Percentiles rank a stretch among this genome's conserved stretches.
These are phyloP conservation scores for Protobothrops mucrosquamatus DNA, from an alignment of 2,113 vertebrate species.

Conservation along the genomic window DNA sequence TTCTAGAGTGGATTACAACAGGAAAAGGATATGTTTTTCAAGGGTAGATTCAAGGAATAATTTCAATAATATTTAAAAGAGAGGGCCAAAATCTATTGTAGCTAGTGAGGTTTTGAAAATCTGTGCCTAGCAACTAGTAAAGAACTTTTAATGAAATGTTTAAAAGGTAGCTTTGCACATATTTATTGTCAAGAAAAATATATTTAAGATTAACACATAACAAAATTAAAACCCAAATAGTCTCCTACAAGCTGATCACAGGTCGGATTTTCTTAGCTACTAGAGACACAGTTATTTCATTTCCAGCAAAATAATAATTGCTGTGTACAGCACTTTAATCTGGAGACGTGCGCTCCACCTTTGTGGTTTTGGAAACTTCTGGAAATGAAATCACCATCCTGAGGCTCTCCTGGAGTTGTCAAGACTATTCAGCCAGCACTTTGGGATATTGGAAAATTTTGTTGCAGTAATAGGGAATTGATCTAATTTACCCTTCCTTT, in stretches of 20 bases:
- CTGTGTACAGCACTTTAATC: conserved; percentile 2
- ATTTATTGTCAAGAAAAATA: background rate
- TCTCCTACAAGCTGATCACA: background rate
- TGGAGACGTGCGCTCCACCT: conserved; percentile 24
- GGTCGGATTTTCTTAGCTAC: background rate
- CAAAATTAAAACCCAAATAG: background rate
- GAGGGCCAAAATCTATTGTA: background rate
- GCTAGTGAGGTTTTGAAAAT: background rate
- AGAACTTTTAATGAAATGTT: background rate
- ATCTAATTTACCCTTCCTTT: background rate
- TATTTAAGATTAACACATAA: background rate
- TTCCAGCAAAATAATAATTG: conserved; percentile 21
- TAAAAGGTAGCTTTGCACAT: background rate
- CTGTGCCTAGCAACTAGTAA: background rate
- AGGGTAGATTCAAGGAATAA: background rate
- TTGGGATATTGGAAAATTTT: background rate
- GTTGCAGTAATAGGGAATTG: background rate
- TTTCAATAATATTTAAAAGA: background rate
- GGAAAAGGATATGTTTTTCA: background rate
- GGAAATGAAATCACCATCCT: conserved; percentile 7
- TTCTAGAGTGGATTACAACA: background rate
- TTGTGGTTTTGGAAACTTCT: conserved; percentile 33
- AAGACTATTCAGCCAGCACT: background rate
- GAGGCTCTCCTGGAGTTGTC: conserved; percentile 26
- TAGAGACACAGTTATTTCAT: background rate